Evolutionary conservation across 2,113 vertebrate species (phyloP).

Genomic region (Coreoperca whiteheadi): DNA sequence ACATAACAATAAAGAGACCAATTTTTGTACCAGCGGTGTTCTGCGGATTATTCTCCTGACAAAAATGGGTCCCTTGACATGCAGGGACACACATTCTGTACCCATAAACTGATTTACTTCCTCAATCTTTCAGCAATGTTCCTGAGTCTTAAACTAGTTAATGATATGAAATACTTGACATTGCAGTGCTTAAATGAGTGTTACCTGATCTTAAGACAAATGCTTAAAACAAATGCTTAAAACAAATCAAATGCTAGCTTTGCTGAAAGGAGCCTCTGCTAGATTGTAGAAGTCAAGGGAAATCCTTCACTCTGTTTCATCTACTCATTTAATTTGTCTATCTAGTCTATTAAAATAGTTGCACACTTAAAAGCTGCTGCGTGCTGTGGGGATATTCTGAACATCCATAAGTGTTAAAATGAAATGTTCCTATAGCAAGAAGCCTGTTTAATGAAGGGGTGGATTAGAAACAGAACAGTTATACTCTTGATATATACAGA

Average conservation of each 20-base stretch:
- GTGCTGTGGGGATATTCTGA: neutral
- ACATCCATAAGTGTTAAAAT: neutral
- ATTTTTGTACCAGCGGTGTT: neutral
- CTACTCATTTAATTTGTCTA: too few relatives aligned
- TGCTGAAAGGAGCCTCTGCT: neutral
- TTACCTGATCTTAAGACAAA: neutral
- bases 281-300: neutral
- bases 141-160: neutral
- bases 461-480: neutral
- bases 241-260: too few relatives aligned
- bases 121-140: neutral
- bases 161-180: neutral
- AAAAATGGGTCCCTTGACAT: neutral
- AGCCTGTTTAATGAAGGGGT: neutral
- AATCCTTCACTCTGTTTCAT: neutral
- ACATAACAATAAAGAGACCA: neutral
- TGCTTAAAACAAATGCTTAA: neutral
- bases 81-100: neutral
- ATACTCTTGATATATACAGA: neutral
- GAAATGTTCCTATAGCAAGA: neutral
- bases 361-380: neutral
- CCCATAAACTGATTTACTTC: neutral
- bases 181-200: neutral
- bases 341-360: neutral
- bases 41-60: neutral